Evolutionary conservation across 2,113 vertebrate genomes (phyloP).

Genomic region (Polypterus senegalus): DNA sequence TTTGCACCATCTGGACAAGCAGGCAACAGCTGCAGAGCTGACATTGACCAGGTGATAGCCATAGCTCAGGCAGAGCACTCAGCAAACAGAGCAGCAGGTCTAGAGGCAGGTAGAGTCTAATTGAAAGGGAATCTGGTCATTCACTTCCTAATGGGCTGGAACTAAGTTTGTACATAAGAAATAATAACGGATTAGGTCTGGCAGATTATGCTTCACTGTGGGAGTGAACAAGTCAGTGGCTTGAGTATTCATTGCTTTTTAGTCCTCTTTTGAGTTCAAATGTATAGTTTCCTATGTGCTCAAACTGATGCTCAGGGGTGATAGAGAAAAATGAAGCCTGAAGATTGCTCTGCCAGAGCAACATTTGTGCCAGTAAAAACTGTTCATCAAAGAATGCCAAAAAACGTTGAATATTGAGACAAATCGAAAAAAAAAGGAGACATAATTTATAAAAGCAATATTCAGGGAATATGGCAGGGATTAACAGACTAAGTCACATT

Average conservation of each 20-base stretch:
- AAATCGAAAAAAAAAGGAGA: too few species aligned
- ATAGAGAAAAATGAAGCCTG: too few species aligned
- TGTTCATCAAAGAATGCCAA: too few species aligned
- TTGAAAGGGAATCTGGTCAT: conserved; percentile 7
- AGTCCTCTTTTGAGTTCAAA: too few species aligned
- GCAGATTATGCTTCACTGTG: neutral
- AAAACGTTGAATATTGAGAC: too few species aligned
- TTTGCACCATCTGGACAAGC: conserved; percentile 20
- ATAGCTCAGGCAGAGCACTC: conserved; percentile 10
- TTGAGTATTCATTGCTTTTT: neutral
- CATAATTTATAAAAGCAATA: too few species aligned
- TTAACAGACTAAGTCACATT: too few species aligned
- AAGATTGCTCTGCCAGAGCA: too few species aligned
- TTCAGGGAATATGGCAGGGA: too few species aligned
- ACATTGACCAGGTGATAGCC: conserved; percentile 18
- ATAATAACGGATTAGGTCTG: neutral
- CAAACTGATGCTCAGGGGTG: too few species aligned
- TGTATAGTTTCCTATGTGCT: too few species aligned
- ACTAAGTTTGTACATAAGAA: conserved; percentile 16
- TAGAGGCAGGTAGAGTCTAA: conserved; percentile 10
- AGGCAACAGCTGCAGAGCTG: conserved; percentile 16
- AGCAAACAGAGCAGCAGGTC: conserved; percentile 10
- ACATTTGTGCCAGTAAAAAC: too few species aligned
- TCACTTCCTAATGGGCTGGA: conserved; percentile 25
- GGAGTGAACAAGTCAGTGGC: neutral